Conservation (phyloP, 2,797 vertebrate genomes). For the Eptatretus atami region DNA sequence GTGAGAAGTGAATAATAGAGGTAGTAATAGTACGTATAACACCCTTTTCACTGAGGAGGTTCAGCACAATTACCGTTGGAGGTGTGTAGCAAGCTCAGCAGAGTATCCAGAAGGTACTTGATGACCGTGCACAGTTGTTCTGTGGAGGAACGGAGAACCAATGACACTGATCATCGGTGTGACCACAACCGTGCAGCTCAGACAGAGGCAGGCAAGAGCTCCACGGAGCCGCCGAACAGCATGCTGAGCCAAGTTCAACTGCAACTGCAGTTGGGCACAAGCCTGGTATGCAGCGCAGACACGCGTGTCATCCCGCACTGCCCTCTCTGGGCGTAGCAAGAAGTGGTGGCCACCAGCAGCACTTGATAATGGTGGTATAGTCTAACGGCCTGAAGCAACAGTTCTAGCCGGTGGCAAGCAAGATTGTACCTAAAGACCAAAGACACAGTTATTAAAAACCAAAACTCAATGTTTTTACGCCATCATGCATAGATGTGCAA, state of each 20-base stretch:
- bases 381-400: conserved; percentile 82
- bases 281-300: conserved; percentile 96
- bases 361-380: conserved; percentile 74
- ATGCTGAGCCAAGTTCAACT: conserved; percentile 78
- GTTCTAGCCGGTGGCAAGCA: conserved; percentile 83
- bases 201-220: conserved; percentile 45
- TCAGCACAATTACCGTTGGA: conserved; percentile 40
- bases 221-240: conserved; percentile 70
- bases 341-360: conserved; percentile 97
- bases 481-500: too few relatives aligned
- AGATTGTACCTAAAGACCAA: conserved; percentile 43
- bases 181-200: conserved; percentile 9
- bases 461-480: background rate
- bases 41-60: conserved; percentile 5
- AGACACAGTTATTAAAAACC: background rate
- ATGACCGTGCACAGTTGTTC: conserved; percentile 87
- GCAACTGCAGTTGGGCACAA: conserved; percentile 84
- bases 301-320: conserved; percentile 77
- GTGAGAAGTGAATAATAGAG: too few relatives aligned
- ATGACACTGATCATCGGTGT: conserved; percentile 19
- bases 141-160: conserved; percentile 63
- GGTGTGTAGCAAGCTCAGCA: conserved; percentile 73
- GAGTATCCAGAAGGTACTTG: conserved; percentile 70
- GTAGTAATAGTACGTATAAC: background rate
- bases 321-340: conserved; percentile 79